phyloP scores from a whole-genome alignment of 2,113 vertebrate species.

The Tetraodon nigroviridis region DNA sequence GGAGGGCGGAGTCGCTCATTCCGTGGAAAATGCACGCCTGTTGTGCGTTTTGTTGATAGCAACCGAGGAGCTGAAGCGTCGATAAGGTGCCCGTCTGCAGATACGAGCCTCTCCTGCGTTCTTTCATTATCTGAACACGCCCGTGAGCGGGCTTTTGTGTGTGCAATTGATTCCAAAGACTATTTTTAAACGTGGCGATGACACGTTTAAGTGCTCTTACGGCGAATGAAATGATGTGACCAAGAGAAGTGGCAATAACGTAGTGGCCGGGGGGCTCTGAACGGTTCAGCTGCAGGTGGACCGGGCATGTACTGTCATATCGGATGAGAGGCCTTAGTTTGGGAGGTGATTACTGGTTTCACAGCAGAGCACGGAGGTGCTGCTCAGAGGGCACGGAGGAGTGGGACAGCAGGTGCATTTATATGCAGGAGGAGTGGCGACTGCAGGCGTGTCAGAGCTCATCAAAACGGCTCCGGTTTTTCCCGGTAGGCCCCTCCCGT shows the following conservation, averaged over 20 bases:
- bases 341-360: conserved; percentile 8
- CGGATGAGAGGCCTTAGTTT: not conserved
- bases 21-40: conserved; percentile 2
- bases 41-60: conserved; percentile 50
- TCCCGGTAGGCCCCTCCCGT: not conserved
- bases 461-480: conserved; percentile 16
- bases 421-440: conserved; percentile 55
- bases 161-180: conserved; percentile 10
- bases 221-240: not conserved
- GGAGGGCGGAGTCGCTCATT: not conserved
- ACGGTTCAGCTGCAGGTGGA: no score
- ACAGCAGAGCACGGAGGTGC: conserved; percentile 12
- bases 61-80: conserved; percentile 45
- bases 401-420: conserved; percentile 52
- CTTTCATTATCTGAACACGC: conserved; percentile 26
- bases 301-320: no score
- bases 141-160: conserved; percentile 7
- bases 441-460: conserved; percentile 45
- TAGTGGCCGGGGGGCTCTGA: no score
- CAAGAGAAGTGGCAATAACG: no score
- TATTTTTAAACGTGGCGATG: conserved; percentile 13
- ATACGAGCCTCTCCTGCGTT: conserved; percentile 53
- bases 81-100: conserved; percentile 44
- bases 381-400: conserved; percentile 21
- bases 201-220: not conserved